Conservation (phyloP, 2,888 invertebrate species). For the Ptychoptera contaminata region DNA sequence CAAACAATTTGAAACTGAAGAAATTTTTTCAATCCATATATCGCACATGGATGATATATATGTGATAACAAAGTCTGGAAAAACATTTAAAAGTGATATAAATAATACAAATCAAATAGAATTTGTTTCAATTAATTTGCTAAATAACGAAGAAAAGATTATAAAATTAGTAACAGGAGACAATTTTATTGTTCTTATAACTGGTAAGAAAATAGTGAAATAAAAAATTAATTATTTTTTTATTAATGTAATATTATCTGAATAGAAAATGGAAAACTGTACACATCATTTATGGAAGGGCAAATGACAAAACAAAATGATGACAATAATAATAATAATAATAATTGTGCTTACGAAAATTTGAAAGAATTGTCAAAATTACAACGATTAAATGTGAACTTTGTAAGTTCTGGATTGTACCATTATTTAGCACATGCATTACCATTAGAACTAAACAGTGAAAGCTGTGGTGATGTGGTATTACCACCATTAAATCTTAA, state of each 20-base stretch:
- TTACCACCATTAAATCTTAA: too few relatives aligned
- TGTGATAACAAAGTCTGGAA: too few relatives aligned
- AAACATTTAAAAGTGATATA: not conserved
- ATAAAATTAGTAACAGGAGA: slow-evolving; percentile 5
- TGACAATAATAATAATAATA: not conserved
- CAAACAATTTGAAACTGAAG: too few relatives aligned
- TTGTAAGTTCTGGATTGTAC: slow-evolving; percentile 3
- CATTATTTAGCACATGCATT: slow-evolving; percentile 3
- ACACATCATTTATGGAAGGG: too few relatives aligned
- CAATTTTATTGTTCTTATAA: slow-evolving; percentile 6
- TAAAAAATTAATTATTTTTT: too few relatives aligned
- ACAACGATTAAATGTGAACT: slow-evolving; percentile 2
- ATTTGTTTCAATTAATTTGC: slow-evolving; percentile 6
- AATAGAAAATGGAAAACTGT: too few relatives aligned
- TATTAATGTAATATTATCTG: too few relatives aligned
- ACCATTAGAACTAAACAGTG: not conserved
- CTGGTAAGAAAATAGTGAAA: slow-evolving; percentile 1
- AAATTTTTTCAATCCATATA: too few relatives aligned
- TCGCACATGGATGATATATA: too few relatives aligned
- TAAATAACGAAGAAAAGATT: slow-evolving; percentile 5
- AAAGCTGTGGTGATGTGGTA: not conserved
- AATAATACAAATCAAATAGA: slow-evolving; percentile 1
- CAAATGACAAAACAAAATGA: not conserved
- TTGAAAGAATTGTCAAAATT: slow-evolving; percentile 5
- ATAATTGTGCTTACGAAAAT: not conserved